Conservation (phyloP, 2,797 vertebrate species). For the Loriculus beryllinus region DNA sequence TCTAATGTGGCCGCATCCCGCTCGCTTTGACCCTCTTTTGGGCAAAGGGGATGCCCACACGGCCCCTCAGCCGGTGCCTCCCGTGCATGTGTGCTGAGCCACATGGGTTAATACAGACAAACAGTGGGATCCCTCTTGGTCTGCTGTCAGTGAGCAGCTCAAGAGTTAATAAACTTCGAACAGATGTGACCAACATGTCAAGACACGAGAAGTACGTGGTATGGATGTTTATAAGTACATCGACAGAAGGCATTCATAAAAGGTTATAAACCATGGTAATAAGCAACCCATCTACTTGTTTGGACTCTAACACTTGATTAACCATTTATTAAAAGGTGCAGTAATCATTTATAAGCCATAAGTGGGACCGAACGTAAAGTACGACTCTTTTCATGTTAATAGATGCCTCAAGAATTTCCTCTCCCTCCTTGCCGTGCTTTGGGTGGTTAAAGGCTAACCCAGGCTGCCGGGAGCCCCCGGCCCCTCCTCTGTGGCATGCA, state of each 20-base stretch:
- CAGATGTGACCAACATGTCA: slow-evolving; percentile 64
- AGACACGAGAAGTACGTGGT: slow-evolving; percentile 52
- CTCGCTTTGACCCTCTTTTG: background rate
- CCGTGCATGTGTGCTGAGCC: background rate
- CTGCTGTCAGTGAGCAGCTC: background rate
- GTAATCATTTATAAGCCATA: slow-evolving; percentile 61
- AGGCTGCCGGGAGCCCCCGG: background rate
- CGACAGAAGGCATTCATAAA: slow-evolving; percentile 60
- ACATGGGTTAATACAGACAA: fast-evolving
- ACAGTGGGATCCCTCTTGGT: background rate
- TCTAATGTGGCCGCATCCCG: background rate
- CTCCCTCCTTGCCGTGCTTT: background rate
- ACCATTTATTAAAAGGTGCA: slow-evolving; percentile 56
- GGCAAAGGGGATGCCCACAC: background rate
- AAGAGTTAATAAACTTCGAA: slow-evolving; percentile 51
- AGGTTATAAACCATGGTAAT: slow-evolving; percentile 58
- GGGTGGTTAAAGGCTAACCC: slow-evolving; percentile 30
- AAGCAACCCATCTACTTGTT: slow-evolving; percentile 60
- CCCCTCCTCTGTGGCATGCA: background rate
- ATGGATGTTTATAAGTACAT: slow-evolving; percentile 56
- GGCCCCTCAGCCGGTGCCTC: fast-evolving
- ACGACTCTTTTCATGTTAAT: slow-evolving; percentile 25
- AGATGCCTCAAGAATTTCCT: slow-evolving; percentile 46
- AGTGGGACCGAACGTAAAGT: background rate
- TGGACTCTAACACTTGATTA: slow-evolving; percentile 63